Evolutionary conservation across 2,797 vertebrate species (phyloP).

Genomic region (Buceros bicornis): DNA sequence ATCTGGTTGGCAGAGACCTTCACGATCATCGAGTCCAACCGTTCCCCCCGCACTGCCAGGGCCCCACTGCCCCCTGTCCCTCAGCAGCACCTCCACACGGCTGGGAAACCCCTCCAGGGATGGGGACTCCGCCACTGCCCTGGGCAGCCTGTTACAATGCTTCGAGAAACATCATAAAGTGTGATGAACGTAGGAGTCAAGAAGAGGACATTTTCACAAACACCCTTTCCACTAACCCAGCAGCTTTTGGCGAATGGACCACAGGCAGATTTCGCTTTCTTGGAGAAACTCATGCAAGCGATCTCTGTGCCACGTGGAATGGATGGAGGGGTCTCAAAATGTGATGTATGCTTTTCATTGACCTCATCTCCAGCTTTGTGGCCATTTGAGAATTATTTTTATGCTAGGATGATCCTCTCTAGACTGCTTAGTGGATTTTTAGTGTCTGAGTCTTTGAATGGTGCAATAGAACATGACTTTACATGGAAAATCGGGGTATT

Average conservation of each 20-base stretch:
- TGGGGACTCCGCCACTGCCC: too few species aligned
- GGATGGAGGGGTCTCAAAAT: not conserved
- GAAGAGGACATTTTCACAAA: not conserved
- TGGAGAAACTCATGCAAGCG: not conserved
- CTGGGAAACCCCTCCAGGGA: too few species aligned
- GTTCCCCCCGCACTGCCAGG: too few species aligned
- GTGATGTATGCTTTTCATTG: accelerated
- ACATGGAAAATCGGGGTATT: not conserved
- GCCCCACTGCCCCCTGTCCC: too few species aligned
- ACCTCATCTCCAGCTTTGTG: not conserved
- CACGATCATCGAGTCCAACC: too few species aligned
- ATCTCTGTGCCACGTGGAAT: not conserved
- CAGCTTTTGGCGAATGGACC: accelerated
- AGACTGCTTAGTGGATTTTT: not conserved
- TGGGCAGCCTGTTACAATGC: too few species aligned
- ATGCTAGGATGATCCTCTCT: not conserved
- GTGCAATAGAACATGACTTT: not conserved
- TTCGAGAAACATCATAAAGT: not conserved
- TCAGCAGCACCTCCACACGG: too few species aligned
- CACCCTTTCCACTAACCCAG: not conserved
- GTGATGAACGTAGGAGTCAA: not conserved
- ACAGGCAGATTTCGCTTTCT: not conserved
- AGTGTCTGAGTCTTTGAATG: not conserved
- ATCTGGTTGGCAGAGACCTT: too few species aligned
- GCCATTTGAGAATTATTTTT: not conserved